A percentile compares a stretch with the other conserved stretches of the same genome.
Conservation (phyloP, 2,113 vertebrate genomes). For the Callorhinus ursinus region DNA sequence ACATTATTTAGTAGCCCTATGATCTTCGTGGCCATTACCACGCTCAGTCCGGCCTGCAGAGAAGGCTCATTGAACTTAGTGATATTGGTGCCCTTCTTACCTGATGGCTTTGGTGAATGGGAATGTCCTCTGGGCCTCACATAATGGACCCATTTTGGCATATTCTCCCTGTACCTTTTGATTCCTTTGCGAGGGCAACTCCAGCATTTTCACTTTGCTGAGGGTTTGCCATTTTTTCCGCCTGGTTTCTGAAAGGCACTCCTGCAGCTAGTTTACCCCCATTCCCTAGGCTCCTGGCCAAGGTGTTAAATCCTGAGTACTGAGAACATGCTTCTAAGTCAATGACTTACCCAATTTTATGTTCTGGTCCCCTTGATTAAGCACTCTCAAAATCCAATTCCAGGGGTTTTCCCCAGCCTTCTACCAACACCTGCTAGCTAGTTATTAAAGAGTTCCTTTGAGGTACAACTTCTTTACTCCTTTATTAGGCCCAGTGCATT, state of each 20-base stretch:
- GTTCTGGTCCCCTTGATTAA: background rate
- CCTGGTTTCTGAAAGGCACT: background rate
- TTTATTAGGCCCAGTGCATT: background rate
- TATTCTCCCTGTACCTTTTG: background rate
- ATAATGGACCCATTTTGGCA: background rate
- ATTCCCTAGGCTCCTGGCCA: background rate
- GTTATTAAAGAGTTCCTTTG: background rate
- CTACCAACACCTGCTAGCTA: background rate
- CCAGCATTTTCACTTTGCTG: background rate
- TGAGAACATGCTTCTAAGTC: background rate
- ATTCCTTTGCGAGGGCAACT: background rate
- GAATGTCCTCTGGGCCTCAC: background rate
- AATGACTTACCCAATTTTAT: background rate
- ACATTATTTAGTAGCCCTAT: background rate
- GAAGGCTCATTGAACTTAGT: background rate
- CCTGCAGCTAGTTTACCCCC: background rate
- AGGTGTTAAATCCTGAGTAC: background rate
- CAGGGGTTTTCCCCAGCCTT: background rate
- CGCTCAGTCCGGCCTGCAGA: background rate
- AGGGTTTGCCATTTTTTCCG: background rate
- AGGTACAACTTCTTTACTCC: background rate
- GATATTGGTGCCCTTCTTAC: background rate
- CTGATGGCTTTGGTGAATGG: background rate
- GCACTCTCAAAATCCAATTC: background rate
- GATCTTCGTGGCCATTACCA: background rate